phyloP scores from a whole-genome alignment of 2,797 vertebrate species.

The Acanthurus leucopareius region DNA sequence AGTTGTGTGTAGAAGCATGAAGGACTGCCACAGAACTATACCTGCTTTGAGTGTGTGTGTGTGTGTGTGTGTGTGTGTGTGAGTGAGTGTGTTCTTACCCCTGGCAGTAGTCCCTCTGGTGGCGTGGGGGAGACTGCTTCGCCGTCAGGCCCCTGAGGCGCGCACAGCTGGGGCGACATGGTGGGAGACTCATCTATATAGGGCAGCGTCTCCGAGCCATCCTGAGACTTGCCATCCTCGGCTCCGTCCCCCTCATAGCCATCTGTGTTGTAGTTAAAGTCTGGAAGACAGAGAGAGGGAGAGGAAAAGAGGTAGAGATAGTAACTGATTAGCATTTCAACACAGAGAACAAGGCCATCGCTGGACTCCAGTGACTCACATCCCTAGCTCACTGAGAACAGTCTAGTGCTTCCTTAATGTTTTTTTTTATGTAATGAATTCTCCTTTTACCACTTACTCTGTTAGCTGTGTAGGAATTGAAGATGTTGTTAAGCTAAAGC shows the following conservation, averaged over 20 bases:
- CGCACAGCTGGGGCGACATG: slow-evolving; percentile 96
- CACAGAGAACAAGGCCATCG: slow-evolving; percentile 11
- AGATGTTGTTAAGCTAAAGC: not conserved
- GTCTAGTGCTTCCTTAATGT: not conserved
- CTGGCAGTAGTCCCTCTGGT: slow-evolving; percentile 87
- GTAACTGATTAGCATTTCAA: slow-evolving; percentile 24
- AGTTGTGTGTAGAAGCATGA: not conserved
- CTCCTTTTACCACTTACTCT: not conserved
- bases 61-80: not conserved
- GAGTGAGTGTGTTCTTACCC: slow-evolving; percentile 84
- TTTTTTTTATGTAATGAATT: slow-evolving; percentile 4
- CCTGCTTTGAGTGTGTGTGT: slow-evolving; percentile 6
- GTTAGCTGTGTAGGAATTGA: not conserved
- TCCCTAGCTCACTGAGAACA: not conserved
- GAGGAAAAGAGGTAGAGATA: slow-evolving; percentile 38
- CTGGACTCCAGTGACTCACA: slow-evolving; percentile 14
- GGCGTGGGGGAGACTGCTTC: slow-evolving; percentile 89
- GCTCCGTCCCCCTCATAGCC: slow-evolving; percentile 94
- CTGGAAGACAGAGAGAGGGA: slow-evolving; percentile 82
- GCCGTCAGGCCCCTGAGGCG: slow-evolving; percentile 87
- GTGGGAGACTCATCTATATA: slow-evolving; percentile 98
- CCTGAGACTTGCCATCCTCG: slow-evolving; percentile 95
- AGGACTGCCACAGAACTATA: not conserved
- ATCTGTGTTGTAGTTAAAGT: slow-evolving; percentile 97
- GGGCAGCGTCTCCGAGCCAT: slow-evolving; percentile 97